Conservation (phyloP, 2,888 invertebrate species). For the Chironomus riparius region DNA sequence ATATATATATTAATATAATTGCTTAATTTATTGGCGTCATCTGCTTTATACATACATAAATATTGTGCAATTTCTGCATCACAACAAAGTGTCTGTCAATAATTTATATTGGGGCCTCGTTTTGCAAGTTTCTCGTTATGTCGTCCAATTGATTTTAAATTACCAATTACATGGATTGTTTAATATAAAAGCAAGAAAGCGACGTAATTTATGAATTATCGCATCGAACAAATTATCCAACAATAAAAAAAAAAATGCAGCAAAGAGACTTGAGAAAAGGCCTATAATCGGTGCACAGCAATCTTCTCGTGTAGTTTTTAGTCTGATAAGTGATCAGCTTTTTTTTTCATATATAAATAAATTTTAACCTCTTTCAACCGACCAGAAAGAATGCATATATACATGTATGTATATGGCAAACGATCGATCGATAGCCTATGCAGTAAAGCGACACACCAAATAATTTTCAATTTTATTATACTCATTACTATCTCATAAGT, state of each 20-base stretch:
- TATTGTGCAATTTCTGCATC: neutral
- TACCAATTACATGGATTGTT: neutral
- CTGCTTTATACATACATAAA: neutral
- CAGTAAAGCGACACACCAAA: too few relatives aligned
- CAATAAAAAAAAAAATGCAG: neutral
- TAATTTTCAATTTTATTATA: too few relatives aligned
- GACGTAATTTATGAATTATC: slow-evolving; percentile 5
- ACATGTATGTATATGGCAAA: too few relatives aligned
- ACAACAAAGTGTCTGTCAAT: slow-evolving; percentile 1
- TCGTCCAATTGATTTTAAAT: neutral
- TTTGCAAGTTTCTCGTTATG: neutral
- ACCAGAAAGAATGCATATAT: too few relatives aligned
- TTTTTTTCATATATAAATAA: neutral
- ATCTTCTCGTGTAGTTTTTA: neutral
- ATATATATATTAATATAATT: neutral
- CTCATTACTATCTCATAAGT: too few relatives aligned
- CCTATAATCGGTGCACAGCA: neutral
- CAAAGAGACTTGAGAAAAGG: neutral
- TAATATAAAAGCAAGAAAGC: neutral
- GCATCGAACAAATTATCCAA: neutral
- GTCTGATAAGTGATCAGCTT: slow-evolving; percentile 1
- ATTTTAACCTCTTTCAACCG: too few relatives aligned
- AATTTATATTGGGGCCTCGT: neutral
- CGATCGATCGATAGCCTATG: too few relatives aligned
- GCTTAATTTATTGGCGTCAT: slow-evolving; percentile 12